These are phyloP conservation scores for Psix sp. DNA, from an alignment of 1,140 invertebrate genomes.

Conservation along the genomic window DNA sequence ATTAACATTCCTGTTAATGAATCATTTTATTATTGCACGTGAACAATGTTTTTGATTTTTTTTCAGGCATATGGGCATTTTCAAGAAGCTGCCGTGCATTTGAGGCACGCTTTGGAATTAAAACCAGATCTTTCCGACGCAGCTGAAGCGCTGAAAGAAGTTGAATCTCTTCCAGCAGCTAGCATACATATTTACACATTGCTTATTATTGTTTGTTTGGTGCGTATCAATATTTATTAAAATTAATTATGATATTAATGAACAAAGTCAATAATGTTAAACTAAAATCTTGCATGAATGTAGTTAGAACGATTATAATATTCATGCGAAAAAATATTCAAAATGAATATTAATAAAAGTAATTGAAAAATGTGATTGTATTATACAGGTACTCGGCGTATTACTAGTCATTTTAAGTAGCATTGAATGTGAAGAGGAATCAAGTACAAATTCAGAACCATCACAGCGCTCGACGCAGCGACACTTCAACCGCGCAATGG, in stretches of 20 bases:
- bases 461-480: constrained; percentile 83
- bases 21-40: neutral
- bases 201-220: constrained; percentile 90
- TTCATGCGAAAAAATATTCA: neutral
- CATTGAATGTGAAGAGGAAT: constrained; percentile 72
- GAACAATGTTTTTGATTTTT: constrained; percentile 12
- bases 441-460: constrained; percentile 80
- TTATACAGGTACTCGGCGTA: constrained; percentile 83
- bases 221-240: constrained; percentile 74
- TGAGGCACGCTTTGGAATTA: constrained; percentile 87
- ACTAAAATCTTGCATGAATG: too few relatives aligned
- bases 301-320: neutral
- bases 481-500: constrained; percentile 91
- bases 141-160: constrained; percentile 85
- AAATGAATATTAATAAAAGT: too few relatives aligned
- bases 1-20: too few relatives aligned
- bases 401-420: constrained; percentile 88
- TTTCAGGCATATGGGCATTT: constrained; percentile 86
- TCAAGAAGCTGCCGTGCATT: constrained; percentile 88
- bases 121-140: constrained; percentile 90
- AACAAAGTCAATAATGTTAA: too few relatives aligned
- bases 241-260: too few relatives aligned
- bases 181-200: constrained; percentile 88
- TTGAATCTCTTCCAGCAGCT: constrained; percentile 84
- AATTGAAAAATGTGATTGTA: constrained; percentile 12